Evolutionary conservation across 2,113 vertebrate species (phyloP).

Genomic region (Globicephala melas): DNA sequence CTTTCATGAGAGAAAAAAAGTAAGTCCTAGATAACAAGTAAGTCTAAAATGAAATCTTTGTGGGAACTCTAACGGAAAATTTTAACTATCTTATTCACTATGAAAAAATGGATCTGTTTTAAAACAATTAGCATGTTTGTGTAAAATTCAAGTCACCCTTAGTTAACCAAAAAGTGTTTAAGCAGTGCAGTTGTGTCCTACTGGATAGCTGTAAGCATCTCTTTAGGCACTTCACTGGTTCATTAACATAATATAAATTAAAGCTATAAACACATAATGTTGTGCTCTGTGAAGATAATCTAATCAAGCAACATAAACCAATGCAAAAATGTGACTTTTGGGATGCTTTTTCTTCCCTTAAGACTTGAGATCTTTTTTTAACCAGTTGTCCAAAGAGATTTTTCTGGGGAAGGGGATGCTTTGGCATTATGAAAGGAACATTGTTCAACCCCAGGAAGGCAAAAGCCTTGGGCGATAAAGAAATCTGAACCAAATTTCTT

Average conservation of each 20-base stretch:
- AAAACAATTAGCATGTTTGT: slow-evolving; percentile 46
- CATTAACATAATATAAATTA: slow-evolving; percentile 83
- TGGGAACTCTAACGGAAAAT: slow-evolving; percentile 53
- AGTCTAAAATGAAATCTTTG: slow-evolving; percentile 50
- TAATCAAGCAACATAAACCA: slow-evolving; percentile 75
- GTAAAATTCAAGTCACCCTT: slow-evolving; percentile 72
- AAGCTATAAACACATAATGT: slow-evolving; percentile 83
- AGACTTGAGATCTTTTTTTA: slow-evolving; percentile 64
- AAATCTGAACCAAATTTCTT: slow-evolving; percentile 83
- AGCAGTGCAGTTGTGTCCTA: slow-evolving; percentile 75
- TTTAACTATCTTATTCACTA: slow-evolving; percentile 46
- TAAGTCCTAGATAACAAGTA: background rate
- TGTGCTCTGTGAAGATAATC: slow-evolving; percentile 81
- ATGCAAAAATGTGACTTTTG: slow-evolving; percentile 82
- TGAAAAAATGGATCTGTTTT: slow-evolving; percentile 38
- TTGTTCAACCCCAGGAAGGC: slow-evolving; percentile 77
- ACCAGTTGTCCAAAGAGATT: slow-evolving; percentile 75
- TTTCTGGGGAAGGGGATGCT: slow-evolving; percentile 77
- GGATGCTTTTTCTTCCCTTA: slow-evolving; percentile 78
- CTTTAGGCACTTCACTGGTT: slow-evolving; percentile 87
- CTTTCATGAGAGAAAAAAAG: slow-evolving; percentile 46
- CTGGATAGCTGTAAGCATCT: slow-evolving; percentile 75
- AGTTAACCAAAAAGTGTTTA: slow-evolving; percentile 59
- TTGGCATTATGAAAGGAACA: slow-evolving; percentile 80
- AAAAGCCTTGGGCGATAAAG: slow-evolving; percentile 80